Evolutionary conservation across 2,113 vertebrate genomes (phyloP).

Genomic region (Microcebus tavaratra): DNA sequence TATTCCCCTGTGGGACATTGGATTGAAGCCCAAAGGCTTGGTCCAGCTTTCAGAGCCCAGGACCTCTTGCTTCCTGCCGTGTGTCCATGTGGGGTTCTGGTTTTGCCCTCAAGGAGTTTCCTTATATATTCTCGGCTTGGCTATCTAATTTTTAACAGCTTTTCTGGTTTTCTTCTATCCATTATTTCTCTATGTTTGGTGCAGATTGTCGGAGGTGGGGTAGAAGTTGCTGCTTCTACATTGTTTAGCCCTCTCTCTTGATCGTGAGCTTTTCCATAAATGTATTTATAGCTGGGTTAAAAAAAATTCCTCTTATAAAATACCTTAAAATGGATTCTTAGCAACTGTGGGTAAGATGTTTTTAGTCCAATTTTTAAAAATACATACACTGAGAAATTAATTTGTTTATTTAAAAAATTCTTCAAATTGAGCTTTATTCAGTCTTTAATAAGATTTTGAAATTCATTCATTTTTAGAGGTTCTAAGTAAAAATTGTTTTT

Average conservation of each 20-base stretch:
- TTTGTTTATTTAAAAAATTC: slow-evolving; percentile 15
- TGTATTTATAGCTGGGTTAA: background rate
- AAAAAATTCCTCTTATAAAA: background rate
- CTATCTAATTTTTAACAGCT: background rate
- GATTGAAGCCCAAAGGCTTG: background rate
- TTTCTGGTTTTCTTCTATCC: background rate
- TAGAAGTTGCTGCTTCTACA: background rate
- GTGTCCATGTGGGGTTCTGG: background rate
- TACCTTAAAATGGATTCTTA: background rate
- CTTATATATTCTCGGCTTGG: background rate
- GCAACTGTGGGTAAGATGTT: background rate
- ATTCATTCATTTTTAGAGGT: background rate
- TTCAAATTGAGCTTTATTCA: background rate
- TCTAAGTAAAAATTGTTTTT: slow-evolving; percentile 32
- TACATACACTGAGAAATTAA: background rate
- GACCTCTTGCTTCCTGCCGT: background rate
- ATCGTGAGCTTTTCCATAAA: background rate
- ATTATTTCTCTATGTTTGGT: background rate
- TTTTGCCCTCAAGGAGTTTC: background rate
- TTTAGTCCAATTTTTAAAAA: background rate
- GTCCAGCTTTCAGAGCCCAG: background rate
- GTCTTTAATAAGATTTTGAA: background rate
- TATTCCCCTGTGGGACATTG: background rate
- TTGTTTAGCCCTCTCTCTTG: background rate
- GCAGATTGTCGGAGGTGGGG: background rate